A percentile compares a stretch with the other conserved stretches of the same genome.
These are phyloP conservation scores for Scaeva pyrastri DNA, from an alignment of 2,888 invertebrate species.

Conservation along the genomic window DNA sequence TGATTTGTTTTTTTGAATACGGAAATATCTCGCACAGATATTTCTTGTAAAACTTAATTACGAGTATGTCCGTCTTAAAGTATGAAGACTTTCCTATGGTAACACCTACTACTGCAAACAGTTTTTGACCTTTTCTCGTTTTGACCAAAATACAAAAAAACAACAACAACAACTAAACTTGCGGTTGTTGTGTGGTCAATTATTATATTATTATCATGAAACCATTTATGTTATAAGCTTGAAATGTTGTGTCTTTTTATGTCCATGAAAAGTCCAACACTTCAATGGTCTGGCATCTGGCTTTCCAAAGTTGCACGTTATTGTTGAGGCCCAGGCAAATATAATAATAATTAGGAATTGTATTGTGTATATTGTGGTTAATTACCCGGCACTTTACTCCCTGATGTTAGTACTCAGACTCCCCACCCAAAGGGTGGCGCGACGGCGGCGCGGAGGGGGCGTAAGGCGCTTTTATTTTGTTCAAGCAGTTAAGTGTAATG, in stretches of 20 bases:
- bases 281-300: neutral
- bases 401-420: too few species aligned
- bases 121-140: neutral
- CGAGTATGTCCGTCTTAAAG: too few species aligned
- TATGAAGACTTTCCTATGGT: too few species aligned
- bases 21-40: too few species aligned
- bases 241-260: slow-evolving; percentile 3
- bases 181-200: neutral
- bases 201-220: neutral
- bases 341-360: slow-evolving; percentile 12
- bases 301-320: neutral
- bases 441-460: too few species aligned
- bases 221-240: neutral
- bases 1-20: too few species aligned
- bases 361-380: slow-evolving; percentile 20
- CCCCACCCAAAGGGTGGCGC: too few species aligned
- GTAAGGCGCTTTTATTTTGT: neutral
- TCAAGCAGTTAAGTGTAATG: neutral
- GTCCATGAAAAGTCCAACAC: slow-evolving; percentile 1
- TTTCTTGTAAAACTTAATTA: too few species aligned
- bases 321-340: neutral
- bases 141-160: neutral
- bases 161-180: neutral
- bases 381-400: neutral
- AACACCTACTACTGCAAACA: neutral